Evolutionary conservation across 2,888 invertebrate genomes (phyloP), one percentile per base, ranked within the genome.

Genomic region (Oligia fasciuncula): DNA sequence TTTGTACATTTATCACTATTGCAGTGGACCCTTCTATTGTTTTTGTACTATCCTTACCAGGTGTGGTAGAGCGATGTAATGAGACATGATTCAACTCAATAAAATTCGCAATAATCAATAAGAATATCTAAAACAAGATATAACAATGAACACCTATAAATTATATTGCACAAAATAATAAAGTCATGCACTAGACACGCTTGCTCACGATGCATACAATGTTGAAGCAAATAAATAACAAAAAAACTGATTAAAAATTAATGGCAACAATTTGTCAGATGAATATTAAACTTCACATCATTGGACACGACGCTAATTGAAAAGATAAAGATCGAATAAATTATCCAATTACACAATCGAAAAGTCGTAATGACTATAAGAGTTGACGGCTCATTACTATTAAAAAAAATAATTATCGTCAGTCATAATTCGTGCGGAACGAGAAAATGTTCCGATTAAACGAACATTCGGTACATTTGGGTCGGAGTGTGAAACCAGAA

Each of bases 321-420:
- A 91, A 92, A 92, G 93, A 94, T 94, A 94, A 93, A 87, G 91
- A 94, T 94, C 94, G 88, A 89, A 91, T 92, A 92, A 92, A 93
- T 94, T 93, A 92, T 91, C 90, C 94, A 94, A 94, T 94, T 94
- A 94, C 88, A 91, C 92, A 92, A 93, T 93, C 91, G 91, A 92
- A 92, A 91, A 90, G 84, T 88, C 83, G 88, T 92, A 93, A 94
- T 92, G 91, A 91, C 89, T 91, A 90, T 87, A 89, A 84, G 88
- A 92, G 89, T 90, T 92, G 93, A 93, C 93, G 90, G 91, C 90
- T 93, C 91, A 93, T 94, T 93, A 93, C 88, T 91, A 89, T 88
- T 91, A 81, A 90, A 93, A 92, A 91, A 91, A 86, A 88, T 54
- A 73, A 85, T 74, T 90, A 91, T 90, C 79, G 82, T 90, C 91